Percentiles rank a stretch among this genome's conserved stretches.
Conservation (phyloP, 2,888 invertebrate genomes). For the Plusia festucae region DNA sequence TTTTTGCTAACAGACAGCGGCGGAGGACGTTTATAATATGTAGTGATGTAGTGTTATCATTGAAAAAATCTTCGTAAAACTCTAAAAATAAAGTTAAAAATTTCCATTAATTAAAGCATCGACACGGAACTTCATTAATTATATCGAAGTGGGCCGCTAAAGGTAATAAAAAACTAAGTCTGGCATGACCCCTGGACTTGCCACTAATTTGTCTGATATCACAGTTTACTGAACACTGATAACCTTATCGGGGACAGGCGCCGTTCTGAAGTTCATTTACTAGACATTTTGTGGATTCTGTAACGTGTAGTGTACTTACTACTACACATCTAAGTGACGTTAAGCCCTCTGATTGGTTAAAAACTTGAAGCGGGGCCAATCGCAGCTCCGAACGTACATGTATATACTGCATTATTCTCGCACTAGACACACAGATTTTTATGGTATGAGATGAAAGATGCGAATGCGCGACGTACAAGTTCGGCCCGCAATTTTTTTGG, state of each 20-base stretch:
- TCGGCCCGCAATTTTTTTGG: too few species aligned
- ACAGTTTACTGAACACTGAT: conserved; percentile 32
- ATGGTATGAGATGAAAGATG: too few species aligned
- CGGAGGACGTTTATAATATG: too few species aligned
- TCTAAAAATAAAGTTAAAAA: not conserved
- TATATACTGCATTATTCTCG: too few species aligned
- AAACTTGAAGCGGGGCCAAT: too few species aligned
- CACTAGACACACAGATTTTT: too few species aligned
- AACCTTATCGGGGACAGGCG: conserved; percentile 14
- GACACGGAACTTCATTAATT: conserved; percentile 57
- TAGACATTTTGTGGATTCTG: not conserved
- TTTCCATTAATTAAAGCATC: conserved; percentile 43
- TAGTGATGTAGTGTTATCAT: too few species aligned
- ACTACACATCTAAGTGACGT: too few species aligned
- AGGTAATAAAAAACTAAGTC: conserved; percentile 52
- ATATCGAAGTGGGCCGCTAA: conserved; percentile 51
- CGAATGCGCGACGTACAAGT: too few species aligned
- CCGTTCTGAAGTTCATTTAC: conserved; percentile 7
- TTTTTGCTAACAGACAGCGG: too few species aligned
- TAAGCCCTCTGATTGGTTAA: too few species aligned
- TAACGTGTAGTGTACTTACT: not conserved
- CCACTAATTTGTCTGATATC: conserved; percentile 49
- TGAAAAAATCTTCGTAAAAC: conserved; percentile 2
- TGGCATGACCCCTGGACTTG: conserved; percentile 29
- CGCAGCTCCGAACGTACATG: too few species aligned